phyloP scores from a whole-genome alignment of 2,888 invertebrate genomes.

The Drosophila formosana region DNA sequence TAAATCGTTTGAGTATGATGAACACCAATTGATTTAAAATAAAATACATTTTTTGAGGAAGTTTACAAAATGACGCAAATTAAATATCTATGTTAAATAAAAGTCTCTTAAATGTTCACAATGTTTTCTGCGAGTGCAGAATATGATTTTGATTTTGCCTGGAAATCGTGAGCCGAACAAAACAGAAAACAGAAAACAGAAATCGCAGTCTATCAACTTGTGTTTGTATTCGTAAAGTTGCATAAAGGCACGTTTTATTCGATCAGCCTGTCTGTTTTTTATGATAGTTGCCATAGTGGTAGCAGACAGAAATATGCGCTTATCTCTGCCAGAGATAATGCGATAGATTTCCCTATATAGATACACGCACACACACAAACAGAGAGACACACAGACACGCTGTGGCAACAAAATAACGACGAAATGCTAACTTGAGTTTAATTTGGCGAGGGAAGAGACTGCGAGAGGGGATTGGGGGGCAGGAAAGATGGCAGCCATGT shows the following conservation, averaged over 20 bases:
- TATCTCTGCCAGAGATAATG: constrained; percentile 46
- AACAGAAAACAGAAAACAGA: not conserved
- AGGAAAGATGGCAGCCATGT: not conserved
- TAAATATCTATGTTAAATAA: too few species aligned
- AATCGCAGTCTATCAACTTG: constrained; percentile 7
- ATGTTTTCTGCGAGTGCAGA: not conserved
- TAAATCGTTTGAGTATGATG: too few species aligned
- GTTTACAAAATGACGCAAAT: too few species aligned
- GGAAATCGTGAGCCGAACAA: constrained; percentile 7
- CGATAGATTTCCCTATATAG: constrained; percentile 17
- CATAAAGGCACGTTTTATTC: constrained; percentile 18
- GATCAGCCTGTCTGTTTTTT: constrained; percentile 40
- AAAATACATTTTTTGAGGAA: too few species aligned
- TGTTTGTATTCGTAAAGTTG: not conserved
- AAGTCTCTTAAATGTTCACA: too few species aligned
- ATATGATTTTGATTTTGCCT: constrained; percentile 1
- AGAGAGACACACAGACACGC: constrained; percentile 5
- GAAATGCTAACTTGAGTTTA: constrained; percentile 67
- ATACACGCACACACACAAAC: constrained; percentile 11
- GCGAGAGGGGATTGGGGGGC: constrained; percentile 3
- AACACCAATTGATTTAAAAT: too few species aligned
- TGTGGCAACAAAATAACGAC: constrained; percentile 67
- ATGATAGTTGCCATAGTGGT: constrained; percentile 17
- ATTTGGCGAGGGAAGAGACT: constrained; percentile 36
- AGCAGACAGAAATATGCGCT: constrained; percentile 32